phyloP scores from a whole-genome alignment of 92 coral and sea anemone species.

The Epizoanthus stellaris region DNA sequence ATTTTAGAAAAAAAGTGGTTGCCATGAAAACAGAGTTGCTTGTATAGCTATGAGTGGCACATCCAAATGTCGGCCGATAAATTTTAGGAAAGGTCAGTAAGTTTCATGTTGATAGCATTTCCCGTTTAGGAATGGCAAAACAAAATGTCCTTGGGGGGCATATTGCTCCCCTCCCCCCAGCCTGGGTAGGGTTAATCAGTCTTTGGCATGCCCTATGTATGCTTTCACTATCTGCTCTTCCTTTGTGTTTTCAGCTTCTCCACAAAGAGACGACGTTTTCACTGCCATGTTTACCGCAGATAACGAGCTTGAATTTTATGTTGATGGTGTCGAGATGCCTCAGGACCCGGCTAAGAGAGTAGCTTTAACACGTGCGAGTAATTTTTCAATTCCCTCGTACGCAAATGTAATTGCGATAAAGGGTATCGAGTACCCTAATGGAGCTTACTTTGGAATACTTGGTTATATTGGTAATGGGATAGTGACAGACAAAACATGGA shows the following conservation, averaged over 20 bases:
- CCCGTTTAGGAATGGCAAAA: too few relatives aligned
- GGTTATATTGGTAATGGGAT: conserved; percentile 5
- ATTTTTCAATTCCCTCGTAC: not conserved
- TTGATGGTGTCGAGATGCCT: not conserved
- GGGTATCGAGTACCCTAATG: not conserved
- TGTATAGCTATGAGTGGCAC: too few relatives aligned
- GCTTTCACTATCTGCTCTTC: too few relatives aligned
- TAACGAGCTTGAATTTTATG: not conserved
- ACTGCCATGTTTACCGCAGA: conserved; percentile 2
- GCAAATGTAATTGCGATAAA: conserved; percentile 11
- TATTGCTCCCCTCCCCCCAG: too few relatives aligned
- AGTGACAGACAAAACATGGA: conserved; percentile 23
- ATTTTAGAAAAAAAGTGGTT: too few relatives aligned
- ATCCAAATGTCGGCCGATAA: too few relatives aligned
- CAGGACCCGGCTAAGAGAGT: not conserved
- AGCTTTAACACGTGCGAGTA: not conserved
- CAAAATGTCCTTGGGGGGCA: too few relatives aligned
- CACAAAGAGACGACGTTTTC: conserved; percentile 12
- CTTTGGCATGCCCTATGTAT: too few relatives aligned
- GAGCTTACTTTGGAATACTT: not conserved
- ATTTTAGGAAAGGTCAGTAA: too few relatives aligned
- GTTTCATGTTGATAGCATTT: too few relatives aligned
- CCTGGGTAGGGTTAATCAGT: too few relatives aligned
- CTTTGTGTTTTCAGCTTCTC: not conserved
- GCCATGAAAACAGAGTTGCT: too few relatives aligned